Evolutionary conservation across 2,113 vertebrate genomes (phyloP), one percentile per base, ranked within the genome.

Genomic region (Donacobius atricapilla): DNA sequence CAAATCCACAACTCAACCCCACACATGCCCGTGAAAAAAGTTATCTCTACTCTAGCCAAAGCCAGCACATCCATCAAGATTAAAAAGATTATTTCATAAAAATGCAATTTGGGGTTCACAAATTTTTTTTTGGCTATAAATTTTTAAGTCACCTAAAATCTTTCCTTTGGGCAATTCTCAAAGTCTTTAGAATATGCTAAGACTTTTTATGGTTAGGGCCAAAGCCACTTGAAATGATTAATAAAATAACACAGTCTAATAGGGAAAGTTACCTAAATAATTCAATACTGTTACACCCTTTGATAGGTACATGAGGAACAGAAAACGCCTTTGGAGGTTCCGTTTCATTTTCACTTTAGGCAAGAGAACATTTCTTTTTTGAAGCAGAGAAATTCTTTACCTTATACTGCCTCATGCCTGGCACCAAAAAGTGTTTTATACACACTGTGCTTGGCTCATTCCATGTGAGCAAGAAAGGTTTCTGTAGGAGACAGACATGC

Each of bases 341-440:
- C 2, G 28, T 97, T 87, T 96, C 58, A 61, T 89, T 92, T 97
- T 96, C 71, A 89, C 92, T 93, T 96, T 93, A 12, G 91, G 93
- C 61, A 82, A 93, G 31, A 84, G 75, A 47, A 77, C 30, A 72
- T 96, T 97, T 85, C 42, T 71, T 84, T 97, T 95, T 85, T 97
- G 85, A 90, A 93, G 72, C 13, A 87, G 78, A 78, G 60, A 40
- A 89, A 58, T 27, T 60, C 25, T 83, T 57, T 54, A 68, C 45
- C 17, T 78, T 75, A 58, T 15, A 20, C n/a, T 76, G 57, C 50
- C 54, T 87, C 54, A 44, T 1, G 12, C 65, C 68, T 81, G 37
- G 21, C 31, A 80, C 48, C 48, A 50, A 33, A 21, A 84, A 72
- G 58, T 0, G 0, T 33, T 71, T 76, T 35, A 44, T 44, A 40